Percentiles rank a stretch among this genome's conserved stretches.
These are phyloP conservation scores for Tragelaphus strepsiceros DNA, from an alignment of 2,113 vertebrate species.

Conservation along the genomic window DNA sequence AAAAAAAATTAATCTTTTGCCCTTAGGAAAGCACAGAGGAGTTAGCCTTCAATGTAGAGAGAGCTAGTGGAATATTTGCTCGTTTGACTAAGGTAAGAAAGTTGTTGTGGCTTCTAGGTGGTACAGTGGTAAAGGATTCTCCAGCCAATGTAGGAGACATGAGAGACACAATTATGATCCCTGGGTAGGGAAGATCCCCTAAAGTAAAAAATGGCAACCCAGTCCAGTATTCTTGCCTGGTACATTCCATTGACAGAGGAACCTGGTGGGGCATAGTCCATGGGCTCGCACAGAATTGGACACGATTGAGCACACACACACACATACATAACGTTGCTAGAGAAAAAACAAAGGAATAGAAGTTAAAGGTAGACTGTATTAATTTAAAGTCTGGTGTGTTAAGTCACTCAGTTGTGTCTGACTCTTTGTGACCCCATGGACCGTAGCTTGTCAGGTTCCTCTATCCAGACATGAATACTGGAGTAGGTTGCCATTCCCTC, in stretches of 20 bases:
- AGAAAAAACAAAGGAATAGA: conserved; percentile 18
- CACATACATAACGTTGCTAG: not conserved
- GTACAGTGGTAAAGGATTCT: not conserved
- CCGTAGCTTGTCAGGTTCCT: not conserved
- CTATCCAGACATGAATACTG: not conserved
- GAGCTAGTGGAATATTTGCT: not conserved
- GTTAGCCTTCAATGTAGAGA: not conserved
- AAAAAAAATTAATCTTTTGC: not conserved
- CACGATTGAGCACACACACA: not conserved
- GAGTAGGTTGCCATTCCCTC: not conserved
- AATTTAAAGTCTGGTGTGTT: not conserved
- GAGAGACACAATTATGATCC: not conserved
- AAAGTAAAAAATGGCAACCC: not conserved
- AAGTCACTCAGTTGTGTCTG: not conserved
- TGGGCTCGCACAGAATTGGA: not conserved
- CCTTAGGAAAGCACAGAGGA: not conserved
- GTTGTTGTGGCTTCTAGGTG: not conserved
- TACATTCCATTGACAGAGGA: not conserved
- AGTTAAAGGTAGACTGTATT: conserved; percentile 41
- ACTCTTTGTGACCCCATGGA: not conserved
- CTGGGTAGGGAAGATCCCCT: not conserved
- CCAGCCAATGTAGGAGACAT: not conserved
- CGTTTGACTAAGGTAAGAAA: not conserved
- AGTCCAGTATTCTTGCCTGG: not conserved
- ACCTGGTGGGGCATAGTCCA: not conserved